These are phyloP conservation scores for Hippocampus kuda DNA, from an alignment of 2,797 vertebrate species.

Conservation along the genomic window DNA sequence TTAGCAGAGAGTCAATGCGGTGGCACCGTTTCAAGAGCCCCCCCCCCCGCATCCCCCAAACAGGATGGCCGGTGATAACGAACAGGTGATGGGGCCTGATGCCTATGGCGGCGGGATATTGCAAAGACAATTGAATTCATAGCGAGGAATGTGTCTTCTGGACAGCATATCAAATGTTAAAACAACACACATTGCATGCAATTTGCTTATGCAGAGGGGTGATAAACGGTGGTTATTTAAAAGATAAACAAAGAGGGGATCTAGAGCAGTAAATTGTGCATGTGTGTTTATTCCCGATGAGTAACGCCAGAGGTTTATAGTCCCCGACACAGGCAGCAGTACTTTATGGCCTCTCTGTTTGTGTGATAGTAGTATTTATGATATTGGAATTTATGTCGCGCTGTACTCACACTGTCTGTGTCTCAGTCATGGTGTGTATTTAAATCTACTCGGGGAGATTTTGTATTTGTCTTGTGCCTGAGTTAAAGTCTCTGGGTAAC, in stretches of 20 bases:
- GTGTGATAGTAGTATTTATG: conserved; percentile 65
- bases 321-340: conserved; percentile 57
- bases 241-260: conserved; percentile 65
- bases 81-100: conserved; percentile 68
- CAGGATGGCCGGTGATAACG: conserved; percentile 67
- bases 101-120: conserved; percentile 65
- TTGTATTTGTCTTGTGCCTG: conserved; percentile 37
- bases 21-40: conserved; percentile 62
- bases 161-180: conserved; percentile 69
- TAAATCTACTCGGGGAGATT: conserved; percentile 42
- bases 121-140: conserved; percentile 71
- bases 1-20: conserved; percentile 61
- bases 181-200: conserved; percentile 62
- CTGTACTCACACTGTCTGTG: conserved; percentile 45
- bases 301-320: conserved; percentile 65
- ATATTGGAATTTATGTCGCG: conserved; percentile 61
- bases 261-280: conserved; percentile 59
- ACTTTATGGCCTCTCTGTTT: conserved; percentile 59
- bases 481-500: conserved; percentile 43
- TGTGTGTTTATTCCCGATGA: conserved; percentile 61
- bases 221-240: conserved; percentile 68
- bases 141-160: conserved; percentile 68
- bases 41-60: conserved; percentile 34
- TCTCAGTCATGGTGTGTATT: conserved; percentile 34
- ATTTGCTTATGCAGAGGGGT: conserved; percentile 58